Base-by-base conservation (phyloP, 2,113 vertebrate genomes). In the Serinus canaria region DNA sequence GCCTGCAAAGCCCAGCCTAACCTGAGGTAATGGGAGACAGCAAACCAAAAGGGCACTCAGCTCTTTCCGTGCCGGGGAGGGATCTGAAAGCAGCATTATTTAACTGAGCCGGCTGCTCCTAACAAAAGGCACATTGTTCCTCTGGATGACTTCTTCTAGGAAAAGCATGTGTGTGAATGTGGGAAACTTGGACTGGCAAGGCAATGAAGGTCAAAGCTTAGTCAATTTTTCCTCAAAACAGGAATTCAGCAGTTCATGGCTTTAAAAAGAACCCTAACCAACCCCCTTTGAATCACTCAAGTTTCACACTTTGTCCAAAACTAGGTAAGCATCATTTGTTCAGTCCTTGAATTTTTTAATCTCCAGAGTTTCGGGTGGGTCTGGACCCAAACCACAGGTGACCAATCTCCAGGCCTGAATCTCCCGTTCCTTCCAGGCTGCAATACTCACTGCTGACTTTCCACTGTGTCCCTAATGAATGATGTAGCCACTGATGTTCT, bases 121-220 rank as follows among this genome's bases (percentile, higher is more conserved):
- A 74, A 98, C 97, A 98, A 95, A 94, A 85, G 78, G 56, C 73
- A 74, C 55, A 11, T 92, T 98, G 97, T 98, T 95, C 55, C 58
- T 33, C 88, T 44, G 74, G 56, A 30, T 80, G 67, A 39, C 72
- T 92, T 96, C 64, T 93, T 92, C 85, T 81, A 94, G 86, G 97
- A 94, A 89, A 96, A 96, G 79, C 58, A n/a, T 64, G 41, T 39
- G 41, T 64, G 87, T 47, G n/a, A 78, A 74, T 83, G 83, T 88
- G 85, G 59, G 86, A 93, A 91, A 83, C 56, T 53, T 4, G 0
- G 43, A 17, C 69, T 88, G 62, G 64, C 90, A 84, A 92, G 50
- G 69, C 70, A 68, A n/a, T 53, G 84, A 97, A 96, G 94, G 95
- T 96, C 96, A 93, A 89, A 91, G 87, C 94, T 97, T 84, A 89